These are phyloP conservation scores for Miltochrista miniata DNA, from an alignment of 2,888 invertebrate species.

Conservation along the genomic window DNA sequence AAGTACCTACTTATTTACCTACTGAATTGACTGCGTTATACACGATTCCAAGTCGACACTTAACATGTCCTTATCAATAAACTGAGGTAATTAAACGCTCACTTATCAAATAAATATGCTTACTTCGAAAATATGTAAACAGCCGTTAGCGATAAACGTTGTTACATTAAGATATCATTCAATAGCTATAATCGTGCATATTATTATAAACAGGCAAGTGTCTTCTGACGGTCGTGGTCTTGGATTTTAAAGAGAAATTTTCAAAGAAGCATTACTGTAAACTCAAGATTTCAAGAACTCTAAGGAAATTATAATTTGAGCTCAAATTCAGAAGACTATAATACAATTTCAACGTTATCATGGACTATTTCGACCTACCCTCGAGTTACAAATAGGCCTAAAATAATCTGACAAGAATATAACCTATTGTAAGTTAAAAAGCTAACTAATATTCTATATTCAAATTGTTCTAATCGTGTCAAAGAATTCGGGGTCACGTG, in stretches of 20 bases:
- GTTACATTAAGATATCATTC: conserved; percentile 18
- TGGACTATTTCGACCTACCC: conserved; percentile 19
- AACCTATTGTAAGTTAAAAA: neutral
- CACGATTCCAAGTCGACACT: conserved; percentile 19
- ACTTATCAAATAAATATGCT: conserved; percentile 45
- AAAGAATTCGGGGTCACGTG: conserved; percentile 5
- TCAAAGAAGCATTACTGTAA: neutral
- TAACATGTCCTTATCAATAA: conserved; percentile 43
- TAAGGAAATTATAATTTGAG: neutral
- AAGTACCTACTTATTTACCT: conserved; percentile 14
- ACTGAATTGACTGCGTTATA: conserved; percentile 12
- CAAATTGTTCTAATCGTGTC: conserved; percentile 4
- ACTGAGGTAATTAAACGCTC: conserved; percentile 46
- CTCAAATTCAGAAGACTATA: conserved; percentile 1
- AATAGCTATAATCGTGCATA: conserved; percentile 11
- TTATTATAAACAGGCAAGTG: conserved; percentile 16
- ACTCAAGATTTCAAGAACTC: neutral
- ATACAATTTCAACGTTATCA: conserved; percentile 3
- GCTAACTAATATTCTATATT: neutral
- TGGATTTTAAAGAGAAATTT: conserved; percentile 3
- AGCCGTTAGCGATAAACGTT: conserved; percentile 31
- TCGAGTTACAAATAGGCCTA: conserved; percentile 7
- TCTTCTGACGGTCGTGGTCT: conserved; percentile 2
- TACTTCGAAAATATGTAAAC: conserved; percentile 32
- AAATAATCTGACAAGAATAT: conserved; percentile 4